A percentile compares a stretch with the other conserved stretches of the same genome.
These are phyloP conservation scores for Ganaspis brasiliensis DNA, from an alignment of 2,888 invertebrate genomes.

Conservation along the genomic window DNA sequence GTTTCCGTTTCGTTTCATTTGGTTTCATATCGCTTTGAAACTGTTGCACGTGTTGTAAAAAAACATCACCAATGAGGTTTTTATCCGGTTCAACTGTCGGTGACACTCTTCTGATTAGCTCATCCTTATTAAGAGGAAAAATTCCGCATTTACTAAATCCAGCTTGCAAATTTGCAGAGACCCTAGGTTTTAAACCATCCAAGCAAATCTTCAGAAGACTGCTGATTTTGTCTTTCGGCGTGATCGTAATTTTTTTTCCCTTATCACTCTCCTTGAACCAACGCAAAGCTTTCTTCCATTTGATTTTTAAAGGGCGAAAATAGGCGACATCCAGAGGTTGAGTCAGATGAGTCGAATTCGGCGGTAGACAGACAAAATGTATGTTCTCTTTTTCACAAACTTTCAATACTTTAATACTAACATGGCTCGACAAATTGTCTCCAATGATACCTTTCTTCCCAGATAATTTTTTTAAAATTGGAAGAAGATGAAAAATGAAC, in stretches of 20 bases:
- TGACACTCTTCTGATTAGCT: background rate
- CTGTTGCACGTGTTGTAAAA: conserved; percentile 25
- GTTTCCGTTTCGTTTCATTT: too few relatives aligned
- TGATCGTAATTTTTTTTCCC: conserved; percentile 20
- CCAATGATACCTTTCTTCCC: too few relatives aligned
- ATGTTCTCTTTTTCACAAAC: background rate
- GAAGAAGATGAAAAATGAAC: conserved; percentile 2
- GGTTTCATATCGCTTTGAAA: too few relatives aligned
- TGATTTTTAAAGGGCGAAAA: conserved; percentile 16
- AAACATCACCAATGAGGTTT: conserved; percentile 6
- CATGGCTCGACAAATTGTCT: too few relatives aligned
- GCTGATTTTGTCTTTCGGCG: conserved; percentile 6
- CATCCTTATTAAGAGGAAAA: background rate
- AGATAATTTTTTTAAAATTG: too few relatives aligned
- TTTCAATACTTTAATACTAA: too few relatives aligned
- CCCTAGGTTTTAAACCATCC: background rate
- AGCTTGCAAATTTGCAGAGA: background rate
- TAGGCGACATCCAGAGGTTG: conserved; percentile 25
- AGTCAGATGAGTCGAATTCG: conserved; percentile 3
- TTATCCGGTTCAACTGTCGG: background rate
- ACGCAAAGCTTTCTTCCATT: background rate
- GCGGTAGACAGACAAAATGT: conserved; percentile 18
- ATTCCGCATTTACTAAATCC: conserved; percentile 22
- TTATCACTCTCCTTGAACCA: conserved; percentile 7
- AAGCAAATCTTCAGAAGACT: background rate